Conservation (phyloP, 2,797 vertebrate genomes). For the Chlorospingus semifuscus region DNA sequence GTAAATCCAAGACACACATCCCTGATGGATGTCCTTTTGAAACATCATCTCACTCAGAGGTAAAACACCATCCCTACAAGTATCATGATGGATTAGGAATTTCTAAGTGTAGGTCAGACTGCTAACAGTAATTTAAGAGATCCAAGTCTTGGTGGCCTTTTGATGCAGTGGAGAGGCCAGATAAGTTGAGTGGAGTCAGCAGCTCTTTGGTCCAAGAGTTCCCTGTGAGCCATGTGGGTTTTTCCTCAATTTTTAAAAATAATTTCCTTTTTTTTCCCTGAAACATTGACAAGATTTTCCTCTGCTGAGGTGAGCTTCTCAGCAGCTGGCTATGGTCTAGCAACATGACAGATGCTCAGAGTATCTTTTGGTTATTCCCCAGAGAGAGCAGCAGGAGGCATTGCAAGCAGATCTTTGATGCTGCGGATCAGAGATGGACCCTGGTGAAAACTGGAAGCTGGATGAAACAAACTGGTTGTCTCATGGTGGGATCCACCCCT, state of each 20-base stretch:
- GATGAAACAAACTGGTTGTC: constrained; percentile 77
- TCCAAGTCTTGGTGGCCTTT: background rate
- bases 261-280: background rate
- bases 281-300: background rate
- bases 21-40: fast-evolving
- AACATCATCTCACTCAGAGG: background rate
- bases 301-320: background rate
- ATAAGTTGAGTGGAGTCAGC: background rate
- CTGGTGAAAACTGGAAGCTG: constrained; percentile 74
- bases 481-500: constrained; percentile 68
- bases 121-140: background rate
- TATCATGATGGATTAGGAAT: background rate
- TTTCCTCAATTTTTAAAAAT: background rate
- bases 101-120: background rate
- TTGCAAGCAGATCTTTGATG: constrained; percentile 33
- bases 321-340: background rate
- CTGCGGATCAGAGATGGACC: constrained; percentile 72
- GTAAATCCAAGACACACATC: background rate
- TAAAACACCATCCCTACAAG: background rate
- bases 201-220: background rate
- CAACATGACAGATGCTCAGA: background rate
- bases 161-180: background rate
- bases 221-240: background rate
- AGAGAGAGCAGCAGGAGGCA: constrained; percentile 9
- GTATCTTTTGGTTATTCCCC: constrained; percentile 53